Evolutionary conservation across 2,113 vertebrate genomes (phyloP).

Genomic region (Hippocampus guttulatus): DNA sequence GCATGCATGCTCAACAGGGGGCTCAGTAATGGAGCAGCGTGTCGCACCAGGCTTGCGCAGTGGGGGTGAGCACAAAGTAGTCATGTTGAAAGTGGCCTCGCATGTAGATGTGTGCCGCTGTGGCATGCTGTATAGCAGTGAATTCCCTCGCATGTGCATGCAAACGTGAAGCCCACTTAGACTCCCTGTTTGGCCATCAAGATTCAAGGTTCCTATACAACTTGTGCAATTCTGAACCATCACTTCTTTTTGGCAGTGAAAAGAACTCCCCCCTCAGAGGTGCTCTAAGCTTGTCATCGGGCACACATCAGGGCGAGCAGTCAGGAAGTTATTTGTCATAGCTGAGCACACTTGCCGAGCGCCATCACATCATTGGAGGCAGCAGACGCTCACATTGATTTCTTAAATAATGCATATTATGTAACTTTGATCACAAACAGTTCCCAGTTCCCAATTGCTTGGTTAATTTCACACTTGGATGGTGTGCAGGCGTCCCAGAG

Average conservation of each 20-base stretch:
- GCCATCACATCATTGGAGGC: background rate
- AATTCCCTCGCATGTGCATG: conserved; percentile 43
- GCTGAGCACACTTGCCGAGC: background rate
- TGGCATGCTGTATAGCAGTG: conserved; percentile 46
- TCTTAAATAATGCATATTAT: background rate
- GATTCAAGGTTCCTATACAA: conserved; percentile 62
- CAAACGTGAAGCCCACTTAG: conserved; percentile 56
- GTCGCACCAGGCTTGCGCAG: background rate
- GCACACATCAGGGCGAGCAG: conserved; percentile 26
- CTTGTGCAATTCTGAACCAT: conserved; percentile 45
- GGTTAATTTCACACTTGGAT: background rate
- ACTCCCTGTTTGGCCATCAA: conserved; percentile 53
- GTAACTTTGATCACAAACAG: background rate
- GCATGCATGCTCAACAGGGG: background rate
- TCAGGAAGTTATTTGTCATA: background rate
- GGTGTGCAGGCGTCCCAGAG: background rate
- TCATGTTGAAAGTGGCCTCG: conserved; percentile 29
- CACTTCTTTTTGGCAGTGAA: conserved; percentile 30
- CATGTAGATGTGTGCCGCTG: conserved; percentile 42
- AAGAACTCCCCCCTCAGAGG: conserved; percentile 43
- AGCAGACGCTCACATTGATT: background rate
- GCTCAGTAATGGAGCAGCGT: conserved; percentile 13
- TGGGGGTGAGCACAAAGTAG: conserved; percentile 12
- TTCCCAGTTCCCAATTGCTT: background rate
- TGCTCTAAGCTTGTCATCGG: conserved; percentile 36